Evolutionary conservation across 1,140 invertebrate genomes (phyloP), one percentile per base, ranked within the genome.

Genomic region (Tenebrio molitor): DNA sequence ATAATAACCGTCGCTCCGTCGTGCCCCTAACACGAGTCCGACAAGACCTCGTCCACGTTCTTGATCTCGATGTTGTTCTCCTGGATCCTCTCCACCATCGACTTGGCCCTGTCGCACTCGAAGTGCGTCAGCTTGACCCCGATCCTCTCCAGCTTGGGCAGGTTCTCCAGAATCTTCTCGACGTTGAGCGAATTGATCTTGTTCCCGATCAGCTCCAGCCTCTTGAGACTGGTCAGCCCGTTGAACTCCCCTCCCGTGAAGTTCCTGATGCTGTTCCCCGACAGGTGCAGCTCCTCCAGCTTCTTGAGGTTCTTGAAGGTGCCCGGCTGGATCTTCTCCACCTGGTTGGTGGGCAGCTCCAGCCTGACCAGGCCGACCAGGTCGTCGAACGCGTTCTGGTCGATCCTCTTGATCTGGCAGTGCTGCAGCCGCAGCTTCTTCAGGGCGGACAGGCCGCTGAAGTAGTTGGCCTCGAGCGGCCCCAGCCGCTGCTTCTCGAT

Each of bases 361-460:
- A 73, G 5, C 10, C 44, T 58, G 2, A 50, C 36, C n/a, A 73
- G 46, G 12, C 53, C 29, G 1, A 25, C 23, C 19, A 73, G 25
- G 25, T 68, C 39, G 23, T 69, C 39, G 19, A 73, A 73, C 1
- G 72, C 72, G 17, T 69, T 50, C 64, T 44, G 46, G 8, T 73
- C 36, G 4, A 73, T 64, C 10, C 10, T 17, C 16, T 62, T 23
- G 34, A 73, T 69, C 17, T 69, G 23, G 21, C 46, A 65, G 14
- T 68, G 21, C 14, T 63, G 42, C 36, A 73, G 62, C 12, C 50
- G n/a, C 33, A 73, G 17, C 29, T 73, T 58, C 2, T 39, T 50
- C 58, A 73, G 62, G n/a, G 36, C 63, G 2, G 29, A 19, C 23
- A 73, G 58, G 23, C 67, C 67, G 1, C 23, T 67, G 64, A 66